These are phyloP conservation scores for Meteorus cinctellus DNA, from an alignment of 2,888 invertebrate species.

Conservation along the genomic window DNA sequence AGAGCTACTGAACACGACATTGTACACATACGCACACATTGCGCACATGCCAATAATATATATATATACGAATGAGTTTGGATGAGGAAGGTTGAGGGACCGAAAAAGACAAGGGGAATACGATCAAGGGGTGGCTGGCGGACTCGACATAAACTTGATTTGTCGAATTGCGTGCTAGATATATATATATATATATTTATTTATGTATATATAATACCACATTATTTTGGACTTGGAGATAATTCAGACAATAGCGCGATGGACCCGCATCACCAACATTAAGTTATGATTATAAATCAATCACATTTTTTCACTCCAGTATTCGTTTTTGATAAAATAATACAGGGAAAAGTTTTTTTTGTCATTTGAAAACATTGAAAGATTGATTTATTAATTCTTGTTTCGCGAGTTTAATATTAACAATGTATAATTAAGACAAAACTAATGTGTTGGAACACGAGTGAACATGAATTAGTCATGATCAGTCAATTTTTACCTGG, in stretches of 20 bases:
- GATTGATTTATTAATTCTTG: no score
- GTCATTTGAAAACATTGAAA: no score
- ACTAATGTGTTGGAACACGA: no score
- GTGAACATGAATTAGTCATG: no score
- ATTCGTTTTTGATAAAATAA: background rate
- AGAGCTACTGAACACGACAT: constrained; percentile 30
- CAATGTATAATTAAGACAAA: no score
- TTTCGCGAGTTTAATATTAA: no score
- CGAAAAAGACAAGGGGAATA: constrained; percentile 28
- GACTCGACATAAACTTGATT: constrained; percentile 40
- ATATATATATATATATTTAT: background rate
- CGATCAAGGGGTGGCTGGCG: constrained; percentile 32
- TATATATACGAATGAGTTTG: constrained; percentile 9
- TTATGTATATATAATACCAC: background rate
- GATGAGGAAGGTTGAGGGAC: constrained; percentile 9
- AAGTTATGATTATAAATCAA: constrained; percentile 1
- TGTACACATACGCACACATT: constrained; percentile 11
- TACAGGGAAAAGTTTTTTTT: background rate
- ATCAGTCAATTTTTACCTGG: no score
- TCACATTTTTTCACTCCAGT: background rate
- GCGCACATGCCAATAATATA: background rate
- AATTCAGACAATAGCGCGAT: background rate
- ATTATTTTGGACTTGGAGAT: constrained; percentile 15
- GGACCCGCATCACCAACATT: background rate
- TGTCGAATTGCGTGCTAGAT: constrained; percentile 37